Base-by-base conservation (phyloP, 2,888 invertebrate species). In the Steromphala cineraria region DNA sequence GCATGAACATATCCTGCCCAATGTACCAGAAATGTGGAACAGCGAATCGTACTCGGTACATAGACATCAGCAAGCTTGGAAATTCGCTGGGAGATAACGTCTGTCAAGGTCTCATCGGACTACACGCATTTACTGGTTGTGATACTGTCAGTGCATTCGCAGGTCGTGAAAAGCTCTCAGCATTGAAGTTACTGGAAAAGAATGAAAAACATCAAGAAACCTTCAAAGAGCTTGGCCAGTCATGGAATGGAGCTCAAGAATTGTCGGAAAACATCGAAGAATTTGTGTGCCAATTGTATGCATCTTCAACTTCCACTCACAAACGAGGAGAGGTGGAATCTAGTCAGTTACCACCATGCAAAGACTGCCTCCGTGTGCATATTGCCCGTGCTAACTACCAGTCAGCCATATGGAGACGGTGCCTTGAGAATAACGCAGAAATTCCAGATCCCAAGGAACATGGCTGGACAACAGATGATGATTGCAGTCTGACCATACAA, bases 341-440 rank as follows among this genome's bases (percentile, higher is more conserved):
- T 17, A 19, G 55, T 31, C 75, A 78, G 56, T 79, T 84, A 13
- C 83, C 82, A 40, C 82, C 83, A 53, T 80, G 83, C 52, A 15
- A n/a, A 17, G 76, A 76, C 55, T 53, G 21, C 31, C 36, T 74
- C 10, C 40, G n/a, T 53, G 40, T 55, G 55, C 79, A 83, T 76
- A 31, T 53, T 31, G 2, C 53, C 10, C 67, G 80, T n/a, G 82
- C 81, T 15, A 83, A 76, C 80, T 83, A 83, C 52, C 81, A 83
- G 56, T 82, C 83, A 15, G 83, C 75, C 19, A 83, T 83, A 24
- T 83, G 82, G 79, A 78, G 67, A 40, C 67, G 82, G 31, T 67
- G 75, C 56, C 71, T 83, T n/a, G 53, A 83, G 46, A 53, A 53
- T 19, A 21, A 83, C 19, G 77, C 82, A 17, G 62, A 36, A 13